A percentile compares a stretch with the other conserved stretches of the same genome.
phyloP scores from a whole-genome alignment of 2,113 vertebrate species.

The Pluvialis apricaria region DNA sequence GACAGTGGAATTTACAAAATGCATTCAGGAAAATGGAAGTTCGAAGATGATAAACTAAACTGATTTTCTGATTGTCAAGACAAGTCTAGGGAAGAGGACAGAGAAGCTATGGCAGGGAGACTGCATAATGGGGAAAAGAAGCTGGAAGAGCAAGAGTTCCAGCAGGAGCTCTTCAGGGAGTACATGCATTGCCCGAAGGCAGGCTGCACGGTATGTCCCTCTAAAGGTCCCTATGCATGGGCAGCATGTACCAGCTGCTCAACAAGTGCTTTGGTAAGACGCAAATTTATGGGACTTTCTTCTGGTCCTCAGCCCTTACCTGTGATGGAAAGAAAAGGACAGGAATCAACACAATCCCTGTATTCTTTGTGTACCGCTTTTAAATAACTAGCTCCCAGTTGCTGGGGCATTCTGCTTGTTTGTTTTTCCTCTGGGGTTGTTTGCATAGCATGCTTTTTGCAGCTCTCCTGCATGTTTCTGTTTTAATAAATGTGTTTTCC shows the following conservation, averaged over 20 bases:
- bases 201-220: slow-evolving; percentile 60
- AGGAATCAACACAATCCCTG: not conserved
- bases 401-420: not conserved
- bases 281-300: not conserved
- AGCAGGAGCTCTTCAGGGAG: slow-evolving; percentile 62
- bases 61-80: slow-evolving; percentile 57
- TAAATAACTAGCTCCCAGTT: not conserved
- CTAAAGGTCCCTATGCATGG: slow-evolving; percentile 47
- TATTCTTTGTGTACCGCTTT: not conserved
- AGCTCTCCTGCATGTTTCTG: not conserved
- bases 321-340: not conserved
- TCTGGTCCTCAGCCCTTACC: not conserved
- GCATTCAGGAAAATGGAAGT: slow-evolving; percentile 32
- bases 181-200: slow-evolving; percentile 61
- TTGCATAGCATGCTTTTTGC: not conserved
- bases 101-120: slow-evolving; percentile 62
- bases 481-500: slow-evolving; percentile 36
- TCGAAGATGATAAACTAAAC: slow-evolving; percentile 41
- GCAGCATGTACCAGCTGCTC: slow-evolving; percentile 48
- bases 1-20: slow-evolving; percentile 47
- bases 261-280: slow-evolving; percentile 40
- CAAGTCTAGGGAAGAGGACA: slow-evolving; percentile 61
- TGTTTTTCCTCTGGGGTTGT: not conserved
- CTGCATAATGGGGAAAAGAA: slow-evolving; percentile 59
- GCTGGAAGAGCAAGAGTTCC: slow-evolving; percentile 61